These are phyloP conservation scores for Ceyx erithaca DNA, from an alignment of 2,797 vertebrate species.

Conservation along the genomic window DNA sequence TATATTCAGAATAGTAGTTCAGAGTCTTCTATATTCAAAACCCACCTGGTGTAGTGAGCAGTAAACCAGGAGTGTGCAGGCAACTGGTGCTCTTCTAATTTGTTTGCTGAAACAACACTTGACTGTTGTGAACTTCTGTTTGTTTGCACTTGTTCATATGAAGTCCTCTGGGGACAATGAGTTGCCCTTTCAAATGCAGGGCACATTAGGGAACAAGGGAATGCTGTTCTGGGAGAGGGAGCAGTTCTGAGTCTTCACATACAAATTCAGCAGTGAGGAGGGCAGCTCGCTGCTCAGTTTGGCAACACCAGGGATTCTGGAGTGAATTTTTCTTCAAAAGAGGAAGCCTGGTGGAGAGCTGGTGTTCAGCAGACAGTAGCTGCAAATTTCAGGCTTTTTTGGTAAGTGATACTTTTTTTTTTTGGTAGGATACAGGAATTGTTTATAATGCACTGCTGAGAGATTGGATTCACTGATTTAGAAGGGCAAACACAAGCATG, in stretches of 20 bases:
- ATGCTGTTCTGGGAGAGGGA: neutral
- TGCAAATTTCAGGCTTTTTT: neutral
- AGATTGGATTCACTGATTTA: neutral
- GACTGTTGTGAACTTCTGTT: neutral
- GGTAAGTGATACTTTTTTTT: neutral
- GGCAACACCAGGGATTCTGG: neutral
- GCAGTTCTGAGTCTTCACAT: neutral
- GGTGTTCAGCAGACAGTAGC: neutral
- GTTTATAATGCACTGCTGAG: neutral
- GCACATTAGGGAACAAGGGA: neutral
- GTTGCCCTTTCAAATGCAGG: neutral
- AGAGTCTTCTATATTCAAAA: neutral
- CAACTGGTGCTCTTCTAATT: neutral
- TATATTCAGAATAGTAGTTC: neutral
- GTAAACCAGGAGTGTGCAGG: neutral
- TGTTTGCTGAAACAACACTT: neutral
- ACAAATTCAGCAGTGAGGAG: neutral
- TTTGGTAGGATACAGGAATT: neutral
- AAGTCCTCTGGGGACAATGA: neutral
- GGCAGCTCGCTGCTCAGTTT: neutral
- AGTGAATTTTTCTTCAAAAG: neutral
- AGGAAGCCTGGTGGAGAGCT: neutral
- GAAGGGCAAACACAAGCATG: neutral
- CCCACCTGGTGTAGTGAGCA: neutral
- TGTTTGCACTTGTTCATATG: neutral